Conservation (phyloP, 2,888 invertebrate genomes). For the Ochropleura leucogaster region DNA sequence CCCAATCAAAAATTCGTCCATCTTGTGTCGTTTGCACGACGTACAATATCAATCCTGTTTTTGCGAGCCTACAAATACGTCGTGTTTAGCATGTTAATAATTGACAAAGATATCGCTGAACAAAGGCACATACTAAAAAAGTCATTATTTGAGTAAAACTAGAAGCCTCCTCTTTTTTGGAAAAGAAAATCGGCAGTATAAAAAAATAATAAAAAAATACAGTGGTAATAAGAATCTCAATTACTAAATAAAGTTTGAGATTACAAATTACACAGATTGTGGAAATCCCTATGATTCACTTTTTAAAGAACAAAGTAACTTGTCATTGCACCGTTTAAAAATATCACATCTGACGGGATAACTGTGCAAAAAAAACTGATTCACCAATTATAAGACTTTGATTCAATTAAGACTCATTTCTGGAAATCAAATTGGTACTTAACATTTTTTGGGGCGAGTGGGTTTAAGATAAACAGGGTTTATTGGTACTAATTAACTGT, state of each 20-base stretch:
- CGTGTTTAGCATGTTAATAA: too few relatives aligned
- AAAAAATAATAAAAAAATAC: too few relatives aligned
- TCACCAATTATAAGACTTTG: constrained; percentile 60
- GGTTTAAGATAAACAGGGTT: constrained; percentile 45
- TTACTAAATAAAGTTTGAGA: not conserved
- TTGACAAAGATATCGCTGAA: too few relatives aligned
- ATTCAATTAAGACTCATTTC: constrained; percentile 60
- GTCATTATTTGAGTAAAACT: too few relatives aligned
- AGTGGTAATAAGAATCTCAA: not conserved
- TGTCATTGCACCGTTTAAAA: constrained; percentile 27
- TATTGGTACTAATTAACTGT: constrained; percentile 44
- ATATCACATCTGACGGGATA: constrained; percentile 33
- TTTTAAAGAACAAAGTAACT: constrained; percentile 10
- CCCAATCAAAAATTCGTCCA: too few relatives aligned
- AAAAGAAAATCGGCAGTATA: too few relatives aligned
- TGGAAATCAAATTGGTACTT: constrained; percentile 53
- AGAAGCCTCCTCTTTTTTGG: too few relatives aligned
- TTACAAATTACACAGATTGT: constrained; percentile 14
- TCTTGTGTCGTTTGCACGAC: too few relatives aligned
- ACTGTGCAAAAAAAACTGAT: constrained; percentile 59
- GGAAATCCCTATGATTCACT: constrained; percentile 16
- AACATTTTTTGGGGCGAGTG: constrained; percentile 54
- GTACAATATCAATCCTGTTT: too few relatives aligned
- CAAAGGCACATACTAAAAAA: too few relatives aligned
- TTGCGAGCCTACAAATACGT: too few relatives aligned